These are phyloP conservation scores for Hylaea fasciaria DNA, from an alignment of 2,888 invertebrate genomes.

Conservation along the genomic window DNA sequence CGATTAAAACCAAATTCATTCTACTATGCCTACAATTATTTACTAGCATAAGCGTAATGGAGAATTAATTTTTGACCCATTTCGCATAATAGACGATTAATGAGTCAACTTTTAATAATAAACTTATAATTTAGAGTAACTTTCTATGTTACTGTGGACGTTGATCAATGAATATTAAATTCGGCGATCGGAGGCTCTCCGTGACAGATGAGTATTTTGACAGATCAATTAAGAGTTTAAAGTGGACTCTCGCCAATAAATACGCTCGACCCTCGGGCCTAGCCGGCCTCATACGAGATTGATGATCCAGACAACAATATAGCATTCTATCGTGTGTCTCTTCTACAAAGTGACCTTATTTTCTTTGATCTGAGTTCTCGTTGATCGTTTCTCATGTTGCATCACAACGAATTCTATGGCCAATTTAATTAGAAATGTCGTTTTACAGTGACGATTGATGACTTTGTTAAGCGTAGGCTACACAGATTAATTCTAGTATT, in stretches of 20 bases:
- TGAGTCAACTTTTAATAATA: slow-evolving; percentile 32
- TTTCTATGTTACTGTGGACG: slow-evolving; percentile 57
- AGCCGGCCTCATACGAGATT: slow-evolving; percentile 32
- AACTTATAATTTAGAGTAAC: slow-evolving; percentile 44
- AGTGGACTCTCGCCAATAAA: slow-evolving; percentile 49
- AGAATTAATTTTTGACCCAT: slow-evolving; percentile 26
- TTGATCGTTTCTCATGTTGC: slow-evolving; percentile 15
- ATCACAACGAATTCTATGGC: slow-evolving; percentile 14
- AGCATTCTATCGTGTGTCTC: slow-evolving; percentile 19
- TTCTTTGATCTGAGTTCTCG: slow-evolving; percentile 25
- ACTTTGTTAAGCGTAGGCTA: slow-evolving; percentile 6
- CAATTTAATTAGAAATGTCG: slow-evolving; percentile 16
- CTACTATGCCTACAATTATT: slow-evolving; percentile 20
- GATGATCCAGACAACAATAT: slow-evolving; percentile 37
- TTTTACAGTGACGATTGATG: slow-evolving; percentile 9
- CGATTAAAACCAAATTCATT: slow-evolving; percentile 19
- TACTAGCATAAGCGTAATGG: slow-evolving; percentile 17
- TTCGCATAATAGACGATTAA: slow-evolving; percentile 27
- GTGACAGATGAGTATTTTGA: slow-evolving; percentile 66
- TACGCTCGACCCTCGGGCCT: slow-evolving; percentile 40
- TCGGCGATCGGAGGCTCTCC: slow-evolving; percentile 55
- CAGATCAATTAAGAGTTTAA: slow-evolving; percentile 64
- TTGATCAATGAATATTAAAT: slow-evolving; percentile 65
- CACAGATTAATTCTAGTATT: slow-evolving; percentile 10
- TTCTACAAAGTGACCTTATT: slow-evolving; percentile 22